These are phyloP conservation scores for Hippocampus guttulatus DNA, from an alignment of 2,113 vertebrate genomes.

Conservation along the genomic window DNA sequence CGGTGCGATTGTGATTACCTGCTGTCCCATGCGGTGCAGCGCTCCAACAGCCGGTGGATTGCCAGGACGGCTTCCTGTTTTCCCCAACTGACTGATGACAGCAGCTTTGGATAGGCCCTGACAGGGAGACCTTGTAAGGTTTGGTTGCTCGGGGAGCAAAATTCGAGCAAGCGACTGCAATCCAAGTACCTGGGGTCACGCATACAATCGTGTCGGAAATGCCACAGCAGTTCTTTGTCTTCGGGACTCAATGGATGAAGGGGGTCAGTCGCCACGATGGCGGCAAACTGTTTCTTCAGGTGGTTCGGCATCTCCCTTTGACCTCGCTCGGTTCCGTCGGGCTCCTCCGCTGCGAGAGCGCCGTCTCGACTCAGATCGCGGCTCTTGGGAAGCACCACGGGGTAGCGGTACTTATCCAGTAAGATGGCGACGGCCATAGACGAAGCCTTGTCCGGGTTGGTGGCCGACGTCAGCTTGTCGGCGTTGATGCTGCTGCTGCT, in stretches of 20 bases:
- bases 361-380: constrained; percentile 64
- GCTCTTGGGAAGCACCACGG: constrained; percentile 90
- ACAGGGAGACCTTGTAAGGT: neutral
- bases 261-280: constrained; percentile 88
- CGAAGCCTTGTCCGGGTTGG: constrained; percentile 91
- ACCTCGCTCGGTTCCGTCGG: constrained; percentile 78
- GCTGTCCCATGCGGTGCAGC: constrained; percentile 85
- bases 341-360: constrained; percentile 59
- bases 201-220: constrained; percentile 91
- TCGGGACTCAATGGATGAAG: constrained; percentile 89
- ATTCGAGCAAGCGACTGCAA: neutral
- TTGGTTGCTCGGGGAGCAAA: neutral
- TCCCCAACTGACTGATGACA: constrained; percentile 93
- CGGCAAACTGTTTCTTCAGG: constrained; percentile 91
- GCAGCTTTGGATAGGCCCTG: constrained; percentile 91
- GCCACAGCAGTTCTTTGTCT: constrained; percentile 97
- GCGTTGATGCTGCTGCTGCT: constrained; percentile 89
- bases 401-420: constrained; percentile 93
- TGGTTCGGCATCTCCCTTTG: constrained; percentile 95
- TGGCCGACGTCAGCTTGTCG: constrained; percentile 95
- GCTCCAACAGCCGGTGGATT: constrained; percentile 85
- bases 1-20: constrained; percentile 34
- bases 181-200: constrained; percentile 77
- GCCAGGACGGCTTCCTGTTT: constrained; percentile 88
- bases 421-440: constrained; percentile 91